phyloP scores from a whole-genome alignment of 37 sponge, comb jelly and placozoan genomes.

The Spongilla lacustris region DNA sequence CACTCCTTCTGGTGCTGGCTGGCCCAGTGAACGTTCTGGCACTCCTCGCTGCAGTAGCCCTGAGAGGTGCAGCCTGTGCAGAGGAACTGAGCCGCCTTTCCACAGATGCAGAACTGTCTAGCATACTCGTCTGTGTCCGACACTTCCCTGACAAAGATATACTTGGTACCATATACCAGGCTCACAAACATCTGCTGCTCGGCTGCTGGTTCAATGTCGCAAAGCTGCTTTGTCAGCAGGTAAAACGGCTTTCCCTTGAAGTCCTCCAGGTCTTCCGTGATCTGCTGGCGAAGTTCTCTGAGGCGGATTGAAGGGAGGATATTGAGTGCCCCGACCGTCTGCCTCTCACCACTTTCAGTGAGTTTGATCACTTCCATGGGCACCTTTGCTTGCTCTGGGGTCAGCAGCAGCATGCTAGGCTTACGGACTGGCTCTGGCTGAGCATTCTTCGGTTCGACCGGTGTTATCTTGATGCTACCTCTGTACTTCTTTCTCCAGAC shows the following conservation, averaged over 20 bases:
- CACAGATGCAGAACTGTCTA: constrained; percentile 81
- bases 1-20: constrained; percentile 77
- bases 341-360: constrained; percentile 52
- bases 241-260: constrained; percentile 79
- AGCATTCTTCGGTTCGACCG: background rate
- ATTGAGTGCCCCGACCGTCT: constrained; percentile 44
- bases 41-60: constrained; percentile 84
- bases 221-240: constrained; percentile 73
- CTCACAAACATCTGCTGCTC: constrained; percentile 84
- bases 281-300: constrained; percentile 64
- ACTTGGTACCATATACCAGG: constrained; percentile 67
- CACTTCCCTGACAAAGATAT: constrained; percentile 65
- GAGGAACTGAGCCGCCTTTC: constrained; percentile 83
- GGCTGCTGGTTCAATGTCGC: constrained; percentile 77
- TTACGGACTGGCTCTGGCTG: background rate
- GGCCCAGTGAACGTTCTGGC: constrained; percentile 70
- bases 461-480: constrained; percentile 6
- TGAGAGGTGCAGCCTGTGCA: constrained; percentile 74
- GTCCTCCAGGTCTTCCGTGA: constrained; percentile 55
- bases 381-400: constrained; percentile 55
- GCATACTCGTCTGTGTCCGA: constrained; percentile 11
- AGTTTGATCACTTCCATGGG: constrained; percentile 55
- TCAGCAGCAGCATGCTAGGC: constrained; percentile 2
- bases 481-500: constrained; percentile 42
- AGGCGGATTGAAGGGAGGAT: constrained; percentile 74